A percentile compares a stretch with the other conserved stretches of the same genome.
Evolutionary conservation across 2,113 vertebrate species (phyloP).

Genomic region (Ictalurus punctatus): DNA sequence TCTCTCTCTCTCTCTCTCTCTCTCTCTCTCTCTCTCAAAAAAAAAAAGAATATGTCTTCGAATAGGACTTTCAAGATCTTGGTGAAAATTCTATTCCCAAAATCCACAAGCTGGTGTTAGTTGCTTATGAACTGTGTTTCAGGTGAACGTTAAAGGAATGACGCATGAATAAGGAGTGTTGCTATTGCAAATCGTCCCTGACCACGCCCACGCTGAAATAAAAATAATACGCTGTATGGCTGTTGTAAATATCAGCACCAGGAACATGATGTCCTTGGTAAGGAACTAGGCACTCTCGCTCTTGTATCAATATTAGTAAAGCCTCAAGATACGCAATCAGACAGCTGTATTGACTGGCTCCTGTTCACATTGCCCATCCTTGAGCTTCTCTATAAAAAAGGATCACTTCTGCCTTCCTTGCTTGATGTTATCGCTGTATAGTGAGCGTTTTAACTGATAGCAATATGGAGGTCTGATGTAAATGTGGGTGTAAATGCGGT

Average conservation of each 20-base stretch:
- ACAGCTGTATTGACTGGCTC: constrained; percentile 7
- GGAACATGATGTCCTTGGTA: constrained; percentile 19
- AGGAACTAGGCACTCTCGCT: not conserved
- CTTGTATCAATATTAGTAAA: constrained; percentile 23
- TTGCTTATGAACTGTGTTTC: not conserved
- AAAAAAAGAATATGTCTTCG: not conserved
- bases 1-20: not conserved
- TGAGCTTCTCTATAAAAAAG: constrained; percentile 12
- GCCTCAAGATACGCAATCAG: constrained; percentile 5
- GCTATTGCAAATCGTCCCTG: not conserved
- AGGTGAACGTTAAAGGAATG: not conserved
- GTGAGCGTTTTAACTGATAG: not conserved
- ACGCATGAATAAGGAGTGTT: not conserved
- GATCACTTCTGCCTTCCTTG: not conserved
- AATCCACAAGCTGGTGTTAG: not conserved
- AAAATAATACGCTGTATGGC: not conserved
- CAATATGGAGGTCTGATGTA: not conserved
- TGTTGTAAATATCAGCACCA: constrained; percentile 11
- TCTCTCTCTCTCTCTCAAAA: too few species aligned
- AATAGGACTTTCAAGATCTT: not conserved
- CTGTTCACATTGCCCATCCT: constrained; percentile 25
- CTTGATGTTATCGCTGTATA: not conserved
- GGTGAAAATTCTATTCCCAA: not conserved
- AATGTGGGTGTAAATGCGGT: not conserved
- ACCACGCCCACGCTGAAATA: not conserved